Evolutionary conservation across 1,140 invertebrate genomes (phyloP).

Genomic region (Palaemon carinicauda): DNA sequence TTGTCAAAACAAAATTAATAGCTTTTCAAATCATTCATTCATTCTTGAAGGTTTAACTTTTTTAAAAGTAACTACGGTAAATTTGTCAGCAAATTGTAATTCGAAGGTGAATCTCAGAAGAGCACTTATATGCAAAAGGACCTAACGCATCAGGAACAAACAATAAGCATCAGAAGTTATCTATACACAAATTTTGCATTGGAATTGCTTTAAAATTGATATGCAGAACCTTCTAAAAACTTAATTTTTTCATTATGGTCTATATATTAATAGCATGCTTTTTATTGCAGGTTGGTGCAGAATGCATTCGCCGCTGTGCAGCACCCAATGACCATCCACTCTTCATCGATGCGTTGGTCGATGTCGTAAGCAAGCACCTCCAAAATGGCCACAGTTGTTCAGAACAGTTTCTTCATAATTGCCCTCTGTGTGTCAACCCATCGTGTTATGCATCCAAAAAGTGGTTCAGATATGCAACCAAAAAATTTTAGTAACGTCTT

Average conservation of each 20-base stretch:
- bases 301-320: constrained; percentile 82
- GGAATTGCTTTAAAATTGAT: too few species aligned
- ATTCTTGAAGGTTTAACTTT: too few species aligned
- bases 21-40: too few species aligned
- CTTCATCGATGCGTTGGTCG: constrained; percentile 88
- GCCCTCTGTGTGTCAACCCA: constrained; percentile 81
- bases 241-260: too few species aligned
- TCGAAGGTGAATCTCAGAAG: too few species aligned
- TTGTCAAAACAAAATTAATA: too few species aligned
- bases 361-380: constrained; percentile 83
- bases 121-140: too few species aligned
- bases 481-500: constrained; percentile 31
- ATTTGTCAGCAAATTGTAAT: too few species aligned
- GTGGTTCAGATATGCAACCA: constrained; percentile 63
- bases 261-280: constrained; percentile 16
- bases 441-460: constrained; percentile 68
- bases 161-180: not conserved
- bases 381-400: constrained; percentile 66
- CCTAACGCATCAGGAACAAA: not conserved
- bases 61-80: too few species aligned
- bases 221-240: too few species aligned
- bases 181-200: not conserved
- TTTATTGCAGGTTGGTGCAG: constrained; percentile 80
- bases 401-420: constrained; percentile 81
- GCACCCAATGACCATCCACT: constrained; percentile 93